Evolutionary conservation across 2,113 vertebrate genomes (phyloP).

Genomic region (Labeo rohita): DNA sequence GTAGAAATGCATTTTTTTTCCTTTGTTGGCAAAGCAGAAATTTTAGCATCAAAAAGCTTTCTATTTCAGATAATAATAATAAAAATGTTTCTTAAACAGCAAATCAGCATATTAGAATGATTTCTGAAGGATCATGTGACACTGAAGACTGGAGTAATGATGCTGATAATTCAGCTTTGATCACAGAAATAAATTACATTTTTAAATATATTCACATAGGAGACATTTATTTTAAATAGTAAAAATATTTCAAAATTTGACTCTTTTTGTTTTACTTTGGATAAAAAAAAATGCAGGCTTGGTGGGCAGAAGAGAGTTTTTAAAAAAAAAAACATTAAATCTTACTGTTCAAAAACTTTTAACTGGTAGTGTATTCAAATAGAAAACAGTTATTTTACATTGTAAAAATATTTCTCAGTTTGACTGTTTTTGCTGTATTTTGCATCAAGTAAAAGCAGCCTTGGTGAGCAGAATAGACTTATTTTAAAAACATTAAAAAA

Average conservation of each 20-base stretch:
- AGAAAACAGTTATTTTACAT: neutral
- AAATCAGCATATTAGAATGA: neutral
- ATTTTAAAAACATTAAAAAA: neutral
- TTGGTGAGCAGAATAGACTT: neutral
- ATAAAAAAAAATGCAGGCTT: neutral
- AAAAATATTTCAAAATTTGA: neutral
- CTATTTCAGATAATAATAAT: neutral
- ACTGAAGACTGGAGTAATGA: neutral
- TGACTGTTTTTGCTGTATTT: neutral
- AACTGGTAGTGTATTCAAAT: neutral
- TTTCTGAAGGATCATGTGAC: neutral
- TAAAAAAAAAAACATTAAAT: neutral
- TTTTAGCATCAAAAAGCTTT: too few relatives aligned
- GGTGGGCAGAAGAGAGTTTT: neutral
- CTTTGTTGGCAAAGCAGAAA: too few relatives aligned
- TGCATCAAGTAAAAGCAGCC: neutral
- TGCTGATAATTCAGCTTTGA: neutral
- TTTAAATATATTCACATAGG: neutral
- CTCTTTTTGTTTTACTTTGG: neutral
- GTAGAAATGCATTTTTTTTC: too few relatives aligned
- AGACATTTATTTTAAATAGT: neutral
- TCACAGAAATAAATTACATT: neutral
- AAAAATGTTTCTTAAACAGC: neutral
- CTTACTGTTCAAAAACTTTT: too few relatives aligned
- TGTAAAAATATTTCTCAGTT: neutral